A percentile compares a stretch with the other conserved stretches of the same genome.
phyloP scores from a whole-genome alignment of 2,888 invertebrate genomes.

The Thecophora atra region DNA sequence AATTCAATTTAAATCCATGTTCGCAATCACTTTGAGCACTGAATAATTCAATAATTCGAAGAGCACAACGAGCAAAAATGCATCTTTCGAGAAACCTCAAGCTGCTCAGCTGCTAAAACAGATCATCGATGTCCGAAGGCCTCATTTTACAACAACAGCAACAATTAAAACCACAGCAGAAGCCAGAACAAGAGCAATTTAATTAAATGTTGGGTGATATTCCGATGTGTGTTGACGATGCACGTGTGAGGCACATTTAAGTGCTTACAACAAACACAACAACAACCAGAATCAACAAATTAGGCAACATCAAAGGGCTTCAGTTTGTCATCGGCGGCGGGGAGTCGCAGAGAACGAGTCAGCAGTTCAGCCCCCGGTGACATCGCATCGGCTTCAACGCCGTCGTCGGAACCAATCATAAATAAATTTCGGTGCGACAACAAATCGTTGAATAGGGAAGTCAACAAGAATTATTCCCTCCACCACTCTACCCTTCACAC shows the following conservation, averaged over 20 bases:
- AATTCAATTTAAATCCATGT: conserved; percentile 6
- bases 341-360: no score
- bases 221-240: not conserved
- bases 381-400: no score
- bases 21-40: not conserved
- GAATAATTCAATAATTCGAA: not conserved
- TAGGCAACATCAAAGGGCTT: conserved; percentile 9
- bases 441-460: not conserved
- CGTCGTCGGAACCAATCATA: no score
- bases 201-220: no score
- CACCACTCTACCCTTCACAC: not conserved
- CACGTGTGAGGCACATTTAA: conserved; percentile 21
- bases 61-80: not conserved
- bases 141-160: no score
- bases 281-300: not conserved
- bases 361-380: no score
- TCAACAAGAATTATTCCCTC: not conserved
- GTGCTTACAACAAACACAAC: conserved; percentile 22
- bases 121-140: no score
- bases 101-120: not conserved
- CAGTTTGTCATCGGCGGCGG: not conserved
- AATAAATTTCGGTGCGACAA: no score
- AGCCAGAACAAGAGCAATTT: no score
- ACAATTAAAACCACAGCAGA: conserved; percentile 8
- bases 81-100: not conserved